Base-by-base conservation (phyloP, 2,888 invertebrate species). In the Ectemnius lituratus region DNA sequence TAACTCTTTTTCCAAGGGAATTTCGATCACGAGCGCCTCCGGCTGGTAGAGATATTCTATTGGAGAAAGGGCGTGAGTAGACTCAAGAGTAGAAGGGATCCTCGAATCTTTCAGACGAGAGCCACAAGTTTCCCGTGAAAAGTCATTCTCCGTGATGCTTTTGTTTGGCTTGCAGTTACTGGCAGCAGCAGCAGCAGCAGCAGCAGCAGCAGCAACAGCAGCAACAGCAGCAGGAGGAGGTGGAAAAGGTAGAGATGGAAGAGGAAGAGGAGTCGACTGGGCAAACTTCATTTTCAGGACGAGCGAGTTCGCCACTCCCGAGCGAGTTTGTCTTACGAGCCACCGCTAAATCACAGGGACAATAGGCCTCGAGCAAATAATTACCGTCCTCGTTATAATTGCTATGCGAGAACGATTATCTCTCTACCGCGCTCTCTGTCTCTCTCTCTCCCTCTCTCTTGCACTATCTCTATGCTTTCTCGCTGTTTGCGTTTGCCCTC, bases 101-200 rank as follows among this genome's bases (percentile, higher is more conserved):
- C 28, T 60, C 60, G 28, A 60, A 28, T 60, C 60, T 27, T 20
- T 61, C 61, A n/a, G 5, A 0, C n/a, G n/a, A 61, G 45, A 37
- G 61, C 18, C 45, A 46, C 61, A 61, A 37, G 61, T 61, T 61
- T 61, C 46, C 45, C 61, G 61, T 46, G 61, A 61, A 61, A 61
- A 61, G 61, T 61, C 61, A 61, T 61, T 61, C 61, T 45, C 16
- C 46, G 37, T 20, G 46, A 3, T 37, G 45, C 45, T 61, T 61
- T 46, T 61, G 45, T 61, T 61, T 61, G 61, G 45, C 46, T 61
- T 46, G 46, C 61, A 61, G 45, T 61, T 60, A 60, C 57, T 37
- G 37, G 37, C 37, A 37, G 37, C 37, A 37, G 37, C 8, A 37
- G 8, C 37, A 37, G 8, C 37, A 11, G 1, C 37, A 37, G 2